A percentile compares a stretch with the other conserved stretches of the same genome.
Conservation (phyloP, 2,113 vertebrate genomes). For the Mesoclemmys tuberculata region DNA sequence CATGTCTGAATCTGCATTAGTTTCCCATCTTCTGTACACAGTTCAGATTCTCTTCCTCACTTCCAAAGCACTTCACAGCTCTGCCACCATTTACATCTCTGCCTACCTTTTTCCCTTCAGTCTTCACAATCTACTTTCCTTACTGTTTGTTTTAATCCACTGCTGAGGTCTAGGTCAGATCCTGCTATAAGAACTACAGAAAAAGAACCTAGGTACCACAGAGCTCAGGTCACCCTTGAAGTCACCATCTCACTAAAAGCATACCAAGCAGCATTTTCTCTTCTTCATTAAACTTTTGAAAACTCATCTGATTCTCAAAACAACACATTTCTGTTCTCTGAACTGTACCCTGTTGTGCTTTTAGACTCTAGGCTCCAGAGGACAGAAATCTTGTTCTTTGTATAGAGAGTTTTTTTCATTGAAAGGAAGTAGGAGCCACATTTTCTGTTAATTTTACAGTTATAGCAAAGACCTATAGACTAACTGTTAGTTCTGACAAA, state of each 20-base stretch:
- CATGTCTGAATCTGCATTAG: not conserved
- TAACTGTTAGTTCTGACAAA: not conserved
- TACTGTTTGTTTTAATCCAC: not conserved
- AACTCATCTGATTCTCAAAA: not conserved
- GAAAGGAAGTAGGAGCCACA: not conserved
- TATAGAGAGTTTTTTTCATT: not conserved
- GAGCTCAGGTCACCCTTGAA: not conserved
- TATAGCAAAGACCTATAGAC: not conserved
- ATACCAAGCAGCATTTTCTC: not conserved
- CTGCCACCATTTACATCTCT: not conserved
- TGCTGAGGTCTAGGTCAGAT: not conserved
- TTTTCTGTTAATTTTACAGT: not conserved
- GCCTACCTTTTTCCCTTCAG: not conserved
- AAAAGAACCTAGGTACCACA: not conserved
- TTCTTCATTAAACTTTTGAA: not conserved
- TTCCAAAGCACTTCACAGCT: rapidly evolving
- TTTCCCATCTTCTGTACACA: not conserved
- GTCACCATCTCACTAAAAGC: not conserved
- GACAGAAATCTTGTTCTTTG: not conserved
- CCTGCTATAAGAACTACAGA: not conserved
- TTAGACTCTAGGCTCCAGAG: not conserved
- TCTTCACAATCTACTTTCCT: not conserved
- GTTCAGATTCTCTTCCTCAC: rapidly evolving
- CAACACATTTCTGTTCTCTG: not conserved
- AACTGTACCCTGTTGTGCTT: not conserved